Conservation (phyloP, 1,140 invertebrate species). For the Sipha flava region DNA sequence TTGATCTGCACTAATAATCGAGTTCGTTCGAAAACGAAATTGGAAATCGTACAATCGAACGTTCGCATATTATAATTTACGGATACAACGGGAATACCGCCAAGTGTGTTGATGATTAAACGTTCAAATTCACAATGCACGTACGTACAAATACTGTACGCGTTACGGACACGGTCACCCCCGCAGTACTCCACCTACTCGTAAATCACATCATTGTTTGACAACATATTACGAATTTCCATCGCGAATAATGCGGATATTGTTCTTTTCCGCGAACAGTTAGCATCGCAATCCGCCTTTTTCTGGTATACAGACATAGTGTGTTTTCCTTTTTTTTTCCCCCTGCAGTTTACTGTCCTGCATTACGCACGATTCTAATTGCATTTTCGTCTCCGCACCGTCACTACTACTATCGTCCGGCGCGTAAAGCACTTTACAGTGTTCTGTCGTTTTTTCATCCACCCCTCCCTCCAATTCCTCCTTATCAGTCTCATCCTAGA, state of each 20-base stretch:
- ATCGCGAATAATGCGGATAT: background rate
- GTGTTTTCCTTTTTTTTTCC: background rate
- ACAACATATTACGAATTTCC: background rate
- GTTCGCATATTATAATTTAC: background rate
- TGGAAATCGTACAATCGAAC: background rate
- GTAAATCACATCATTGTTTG: constrained; percentile 18
- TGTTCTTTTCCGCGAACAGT: background rate
- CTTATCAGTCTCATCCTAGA: background rate
- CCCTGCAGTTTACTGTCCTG: background rate
- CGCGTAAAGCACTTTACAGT: background rate
- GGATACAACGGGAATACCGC: background rate
- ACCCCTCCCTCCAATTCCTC: no score
- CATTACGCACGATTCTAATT: background rate
- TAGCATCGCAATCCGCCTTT: constrained; percentile 1
- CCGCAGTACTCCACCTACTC: background rate
- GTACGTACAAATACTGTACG: background rate
- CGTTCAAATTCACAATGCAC: background rate
- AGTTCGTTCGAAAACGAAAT: background rate
- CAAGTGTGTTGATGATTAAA: background rate
- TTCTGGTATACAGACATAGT: background rate
- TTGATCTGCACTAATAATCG: background rate
- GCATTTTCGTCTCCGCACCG: background rate
- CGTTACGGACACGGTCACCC: no score
- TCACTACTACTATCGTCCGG: background rate
- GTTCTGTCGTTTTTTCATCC: background rate